Conservation (phyloP, 53 echinoderm and acorn worm genomes). For the Temnopleurus reevesii region DNA sequence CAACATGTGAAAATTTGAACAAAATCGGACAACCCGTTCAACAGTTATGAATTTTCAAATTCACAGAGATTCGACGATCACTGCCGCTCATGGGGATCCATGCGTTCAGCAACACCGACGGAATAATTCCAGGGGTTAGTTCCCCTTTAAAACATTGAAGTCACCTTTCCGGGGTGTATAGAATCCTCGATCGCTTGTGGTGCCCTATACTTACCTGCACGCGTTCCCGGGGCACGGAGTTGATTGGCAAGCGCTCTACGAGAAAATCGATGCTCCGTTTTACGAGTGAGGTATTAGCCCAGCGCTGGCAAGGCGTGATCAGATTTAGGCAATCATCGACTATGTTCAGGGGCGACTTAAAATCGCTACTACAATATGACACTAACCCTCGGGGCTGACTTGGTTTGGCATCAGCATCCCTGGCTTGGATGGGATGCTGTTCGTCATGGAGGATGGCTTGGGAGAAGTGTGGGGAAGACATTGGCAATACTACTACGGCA, state of each 20-base stretch:
- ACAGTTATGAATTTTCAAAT: too few species aligned
- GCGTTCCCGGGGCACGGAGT: constrained; percentile 10
- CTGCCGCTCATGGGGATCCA: too few species aligned
- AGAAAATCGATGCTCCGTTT: constrained; percentile 39
- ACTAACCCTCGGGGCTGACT: background rate
- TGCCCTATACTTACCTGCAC: background rate
- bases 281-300: constrained; percentile 33
- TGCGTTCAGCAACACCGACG: too few species aligned
- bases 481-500: background rate
- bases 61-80: too few species aligned
- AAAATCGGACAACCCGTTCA: too few species aligned
- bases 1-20: too few species aligned
- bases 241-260: constrained; percentile 36
- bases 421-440: too few species aligned
- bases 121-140: too few species aligned
- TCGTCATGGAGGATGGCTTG: background rate
- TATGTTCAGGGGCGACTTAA: background rate
- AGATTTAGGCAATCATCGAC: constrained; percentile 11
- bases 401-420: background rate
- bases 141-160: constrained; percentile 27
- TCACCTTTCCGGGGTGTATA: too few species aligned
- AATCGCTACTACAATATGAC: constrained; percentile 37
- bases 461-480: constrained; percentile 5
- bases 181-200: too few species aligned
- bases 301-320: constrained; percentile 15